Percentiles rank a stretch among this genome's conserved stretches.
These are phyloP conservation scores for Xenopus laevis DNA, from an alignment of 2,113 vertebrate species.

Conservation along the genomic window DNA sequence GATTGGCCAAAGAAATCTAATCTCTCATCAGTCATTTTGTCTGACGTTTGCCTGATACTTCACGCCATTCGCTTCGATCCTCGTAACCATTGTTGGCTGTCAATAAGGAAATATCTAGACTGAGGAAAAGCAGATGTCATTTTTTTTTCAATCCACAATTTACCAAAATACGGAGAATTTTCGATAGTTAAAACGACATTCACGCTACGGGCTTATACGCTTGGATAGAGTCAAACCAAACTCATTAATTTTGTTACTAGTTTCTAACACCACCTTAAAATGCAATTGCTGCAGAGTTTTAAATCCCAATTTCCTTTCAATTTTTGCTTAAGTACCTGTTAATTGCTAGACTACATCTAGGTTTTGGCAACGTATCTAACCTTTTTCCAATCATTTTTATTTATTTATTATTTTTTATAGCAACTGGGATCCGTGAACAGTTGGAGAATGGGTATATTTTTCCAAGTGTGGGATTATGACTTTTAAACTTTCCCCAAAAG, in stretches of 20 bases:
- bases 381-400: neutral
- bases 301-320: constrained; percentile 42
- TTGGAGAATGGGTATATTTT: constrained; percentile 37
- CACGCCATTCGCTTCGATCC: no score
- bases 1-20: no score
- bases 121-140: no score
- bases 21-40: no score
- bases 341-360: constrained; percentile 39
- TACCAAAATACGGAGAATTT: no score
- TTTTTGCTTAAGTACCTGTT: constrained; percentile 46
- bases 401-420: constrained; percentile 15
- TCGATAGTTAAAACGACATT: constrained; percentile 7
- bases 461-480: constrained; percentile 32
- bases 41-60: no score
- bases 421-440: constrained; percentile 16
- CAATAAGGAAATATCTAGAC: no score
- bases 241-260: no score
- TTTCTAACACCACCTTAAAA: constrained; percentile 37
- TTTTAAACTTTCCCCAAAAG: constrained; percentile 28
- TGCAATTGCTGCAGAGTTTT: constrained; percentile 37
- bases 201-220: constrained; percentile 22
- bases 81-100: no score
- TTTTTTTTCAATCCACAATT: no score
- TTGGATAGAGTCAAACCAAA: constrained; percentile 40
- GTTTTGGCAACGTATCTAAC: constrained; percentile 32